These are phyloP conservation scores for Euplagia quadripunctaria DNA, from an alignment of 2,888 invertebrate genomes.

Conservation along the genomic window DNA sequence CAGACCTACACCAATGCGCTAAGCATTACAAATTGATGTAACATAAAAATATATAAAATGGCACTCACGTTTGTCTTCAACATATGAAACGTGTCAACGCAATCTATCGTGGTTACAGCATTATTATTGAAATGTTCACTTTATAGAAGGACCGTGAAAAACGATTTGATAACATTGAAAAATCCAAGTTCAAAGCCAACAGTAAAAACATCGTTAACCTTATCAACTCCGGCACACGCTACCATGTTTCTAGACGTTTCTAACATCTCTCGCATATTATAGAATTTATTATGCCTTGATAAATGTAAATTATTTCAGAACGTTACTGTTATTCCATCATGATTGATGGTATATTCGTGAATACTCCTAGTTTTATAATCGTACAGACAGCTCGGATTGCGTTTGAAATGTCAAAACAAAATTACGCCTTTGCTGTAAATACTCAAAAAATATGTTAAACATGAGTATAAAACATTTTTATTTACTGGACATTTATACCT, in stretches of 20 bases:
- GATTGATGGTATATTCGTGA: constrained; percentile 21
- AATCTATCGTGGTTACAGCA: constrained; percentile 23
- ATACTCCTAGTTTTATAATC: constrained; percentile 12
- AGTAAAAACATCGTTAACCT: constrained; percentile 51
- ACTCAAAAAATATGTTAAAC: constrained; percentile 6
- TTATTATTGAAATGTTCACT: constrained; percentile 28
- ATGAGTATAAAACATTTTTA: constrained; percentile 8
- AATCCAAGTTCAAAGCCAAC: constrained; percentile 61
- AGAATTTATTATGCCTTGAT: constrained; percentile 22
- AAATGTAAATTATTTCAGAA: constrained; percentile 22
- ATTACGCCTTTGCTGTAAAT: not conserved
- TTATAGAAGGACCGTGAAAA: constrained; percentile 30
- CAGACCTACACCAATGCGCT: constrained; percentile 18
- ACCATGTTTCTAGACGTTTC: constrained; percentile 34
- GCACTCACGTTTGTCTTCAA: constrained; percentile 13
- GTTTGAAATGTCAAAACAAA: constrained; percentile 17
- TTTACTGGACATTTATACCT: constrained; percentile 10
- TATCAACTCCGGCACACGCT: constrained; percentile 42
- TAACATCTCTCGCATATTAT: constrained; percentile 25
- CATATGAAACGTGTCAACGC: constrained; percentile 18
- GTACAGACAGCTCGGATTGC: constrained; percentile 1
- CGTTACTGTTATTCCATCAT: constrained; percentile 13
- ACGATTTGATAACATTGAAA: constrained; percentile 39
- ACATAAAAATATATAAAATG: constrained; percentile 8
- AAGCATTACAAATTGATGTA: constrained; percentile 9